Evolutionary conservation across 1,140 invertebrate genomes (phyloP), one percentile per base, ranked within the genome.

Genomic region (Brachionus paranguensis): DNA sequence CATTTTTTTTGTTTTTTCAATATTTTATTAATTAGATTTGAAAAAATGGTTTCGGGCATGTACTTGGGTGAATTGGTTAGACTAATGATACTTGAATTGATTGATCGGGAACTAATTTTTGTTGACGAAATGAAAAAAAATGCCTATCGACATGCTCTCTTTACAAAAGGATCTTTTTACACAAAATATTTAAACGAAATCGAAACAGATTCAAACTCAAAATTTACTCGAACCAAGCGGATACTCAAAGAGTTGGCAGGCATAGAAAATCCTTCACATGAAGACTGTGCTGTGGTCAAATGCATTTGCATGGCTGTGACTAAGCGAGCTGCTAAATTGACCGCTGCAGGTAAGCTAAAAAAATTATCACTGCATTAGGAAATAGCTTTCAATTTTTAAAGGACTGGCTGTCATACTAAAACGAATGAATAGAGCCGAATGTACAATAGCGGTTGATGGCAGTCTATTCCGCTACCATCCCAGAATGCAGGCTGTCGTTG

Each of bases 381-480:
- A 24, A 12, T 12, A n/a, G 24, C 14, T 12, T 60, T 12, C 0
- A 37, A 29, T 33, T 29, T 65, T 14, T 33, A 29, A 12, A 94
- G 93, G 93, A 88, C 91, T 94, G 65, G 91, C 93, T 50, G 90
- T 91, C 37, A 86, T 95, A n/a, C 86, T 96, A 76, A 92, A 93
- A 85, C 87, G 90, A 89, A 97, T 98, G 91, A 91, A 92, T 24
- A 93, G 96, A 86, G 92, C 93, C 6, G 92, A 93, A 84, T 94
- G 98, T 1, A 97, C 96, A 0, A 94, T 99, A 14, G 98, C 95
- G 70, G 95, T 99, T 85, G 98, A 99, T 90, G 98, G 98, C 17
- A 98, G 96, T 24, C 94, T 99, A 0, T 99, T 98, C 89, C 92
- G 96, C 86, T 99, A 95, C 91, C 98, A 99, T 90, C 97, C 97